Evolutionary conservation across 2,888 invertebrate genomes (phyloP).

Genomic region (Stomorhina lunata): DNA sequence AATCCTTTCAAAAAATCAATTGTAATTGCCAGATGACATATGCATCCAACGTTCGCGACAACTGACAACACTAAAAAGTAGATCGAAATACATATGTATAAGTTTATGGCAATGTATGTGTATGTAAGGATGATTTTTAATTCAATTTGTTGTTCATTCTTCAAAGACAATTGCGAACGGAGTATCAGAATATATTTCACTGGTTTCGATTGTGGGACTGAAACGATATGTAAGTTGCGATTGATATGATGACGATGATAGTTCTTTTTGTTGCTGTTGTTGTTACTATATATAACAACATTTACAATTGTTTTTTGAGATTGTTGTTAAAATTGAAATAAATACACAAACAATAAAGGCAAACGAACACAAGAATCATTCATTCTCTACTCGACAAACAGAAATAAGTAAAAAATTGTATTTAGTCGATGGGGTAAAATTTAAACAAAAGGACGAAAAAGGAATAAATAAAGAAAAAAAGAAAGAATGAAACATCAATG

Average conservation of each 20-base stretch:
- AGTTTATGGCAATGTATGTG: no score
- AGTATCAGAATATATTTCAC: not conserved
- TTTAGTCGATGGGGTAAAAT: conserved; percentile 20
- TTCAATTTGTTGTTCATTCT: not conserved
- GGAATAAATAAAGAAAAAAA: not conserved
- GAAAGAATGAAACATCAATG: conserved; percentile 50
- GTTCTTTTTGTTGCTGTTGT: not conserved
- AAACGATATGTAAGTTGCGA: conserved; percentile 31
- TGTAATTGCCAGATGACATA: no score
- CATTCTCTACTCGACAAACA: conserved; percentile 25
- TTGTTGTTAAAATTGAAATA: conserved; percentile 47
- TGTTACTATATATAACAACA: conserved; percentile 2
- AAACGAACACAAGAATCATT: conserved; percentile 50
- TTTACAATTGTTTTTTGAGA: conserved; percentile 19
- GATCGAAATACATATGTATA: no score
- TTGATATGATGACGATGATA: conserved; percentile 31
- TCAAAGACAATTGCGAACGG: not conserved
- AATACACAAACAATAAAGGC: conserved; percentile 49
- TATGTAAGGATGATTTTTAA: conserved; percentile 2
- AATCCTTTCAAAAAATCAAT: no score
- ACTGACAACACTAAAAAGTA: no score
- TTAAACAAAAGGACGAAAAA: conserved; percentile 35
- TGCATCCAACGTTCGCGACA: no score
- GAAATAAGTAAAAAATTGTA: conserved; percentile 1
- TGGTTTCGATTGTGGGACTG: not conserved